Conservation (phyloP, 37 sponge, comb jelly and placozoan species). For the Dysidea cf. avara region DNA sequence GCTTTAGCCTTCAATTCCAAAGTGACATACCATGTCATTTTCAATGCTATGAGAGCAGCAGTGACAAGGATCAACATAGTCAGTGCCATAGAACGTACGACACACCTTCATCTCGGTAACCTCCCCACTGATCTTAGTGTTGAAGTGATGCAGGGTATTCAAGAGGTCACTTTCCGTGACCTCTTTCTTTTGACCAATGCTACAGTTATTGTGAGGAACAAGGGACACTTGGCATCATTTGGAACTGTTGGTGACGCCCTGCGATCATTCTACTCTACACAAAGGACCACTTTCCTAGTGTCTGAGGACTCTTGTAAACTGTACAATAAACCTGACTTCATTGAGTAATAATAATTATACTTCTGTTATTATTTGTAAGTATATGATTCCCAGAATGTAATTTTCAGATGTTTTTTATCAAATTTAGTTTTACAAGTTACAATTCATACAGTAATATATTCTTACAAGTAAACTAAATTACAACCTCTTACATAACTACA, state of each 20-base stretch:
- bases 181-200: constrained; percentile 49
- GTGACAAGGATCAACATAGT: constrained; percentile 39
- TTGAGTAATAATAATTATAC: too few species aligned
- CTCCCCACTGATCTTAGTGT: constrained; percentile 18
- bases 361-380: too few species aligned
- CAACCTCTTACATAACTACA: too few species aligned
- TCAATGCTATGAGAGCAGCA: constrained; percentile 18
- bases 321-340: too few species aligned
- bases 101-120: constrained; percentile 62
- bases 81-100: constrained; percentile 19
- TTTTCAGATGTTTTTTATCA: too few species aligned
- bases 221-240: constrained; percentile 44
- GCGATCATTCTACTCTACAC: constrained; percentile 10
- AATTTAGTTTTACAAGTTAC: too few species aligned
- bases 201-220: constrained; percentile 40
- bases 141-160: constrained; percentile 27
- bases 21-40: constrained; percentile 25
- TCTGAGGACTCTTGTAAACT: too few species aligned
- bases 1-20: constrained; percentile 34
- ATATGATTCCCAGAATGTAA: too few species aligned
- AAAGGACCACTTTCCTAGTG: too few species aligned
- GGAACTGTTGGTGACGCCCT: constrained; percentile 57
- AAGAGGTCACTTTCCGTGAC: constrained; percentile 54
- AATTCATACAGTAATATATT: too few species aligned
- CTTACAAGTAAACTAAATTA: too few species aligned